Conservation (phyloP, 2,888 invertebrate species). For the Criorhina ranunculi region DNA sequence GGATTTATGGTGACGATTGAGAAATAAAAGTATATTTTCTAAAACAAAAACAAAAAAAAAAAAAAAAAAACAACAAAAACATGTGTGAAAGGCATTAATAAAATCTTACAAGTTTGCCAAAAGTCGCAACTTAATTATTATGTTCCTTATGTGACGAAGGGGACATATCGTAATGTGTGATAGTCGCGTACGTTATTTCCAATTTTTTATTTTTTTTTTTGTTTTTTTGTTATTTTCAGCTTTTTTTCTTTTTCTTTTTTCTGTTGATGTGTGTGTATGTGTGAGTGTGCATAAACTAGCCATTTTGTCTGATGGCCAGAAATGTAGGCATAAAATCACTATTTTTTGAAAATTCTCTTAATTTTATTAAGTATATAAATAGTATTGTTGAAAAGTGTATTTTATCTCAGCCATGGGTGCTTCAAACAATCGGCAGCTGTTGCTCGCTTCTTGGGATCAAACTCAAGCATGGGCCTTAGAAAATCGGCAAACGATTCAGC, state of each 20-base stretch:
- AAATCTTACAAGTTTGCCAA: slow-evolving; percentile 31
- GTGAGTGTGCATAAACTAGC: slow-evolving; percentile 59
- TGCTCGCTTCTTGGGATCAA: slow-evolving; percentile 96
- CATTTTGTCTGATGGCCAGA: slow-evolving; percentile 78
- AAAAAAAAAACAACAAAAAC: no score
- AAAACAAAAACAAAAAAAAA: slow-evolving; percentile 31
- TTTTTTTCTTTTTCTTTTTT: background rate
- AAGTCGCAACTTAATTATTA: slow-evolving; percentile 42
- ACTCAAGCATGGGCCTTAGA: slow-evolving; percentile 97
- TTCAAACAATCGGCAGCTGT: slow-evolving; percentile 97
- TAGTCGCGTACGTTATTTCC: slow-evolving; percentile 42
- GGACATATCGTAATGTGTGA: slow-evolving; percentile 29
- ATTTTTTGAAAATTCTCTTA: slow-evolving; percentile 76
- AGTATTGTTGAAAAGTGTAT: slow-evolving; percentile 81
- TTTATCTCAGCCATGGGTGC: slow-evolving; percentile 94
- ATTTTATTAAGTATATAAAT: slow-evolving; percentile 77
- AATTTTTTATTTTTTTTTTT: slow-evolving; percentile 23
- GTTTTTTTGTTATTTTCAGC: no score
- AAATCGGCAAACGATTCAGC: slow-evolving; percentile 97
- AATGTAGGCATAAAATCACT: slow-evolving; percentile 77
- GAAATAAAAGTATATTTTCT: slow-evolving; percentile 39
- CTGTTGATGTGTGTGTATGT: slow-evolving; percentile 56
- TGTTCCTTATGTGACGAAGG: slow-evolving; percentile 15
- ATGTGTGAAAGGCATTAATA: background rate
- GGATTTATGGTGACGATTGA: slow-evolving; percentile 20